Conservation (phyloP, 2,888 invertebrate genomes). For the Monochamus alternatus region DNA sequence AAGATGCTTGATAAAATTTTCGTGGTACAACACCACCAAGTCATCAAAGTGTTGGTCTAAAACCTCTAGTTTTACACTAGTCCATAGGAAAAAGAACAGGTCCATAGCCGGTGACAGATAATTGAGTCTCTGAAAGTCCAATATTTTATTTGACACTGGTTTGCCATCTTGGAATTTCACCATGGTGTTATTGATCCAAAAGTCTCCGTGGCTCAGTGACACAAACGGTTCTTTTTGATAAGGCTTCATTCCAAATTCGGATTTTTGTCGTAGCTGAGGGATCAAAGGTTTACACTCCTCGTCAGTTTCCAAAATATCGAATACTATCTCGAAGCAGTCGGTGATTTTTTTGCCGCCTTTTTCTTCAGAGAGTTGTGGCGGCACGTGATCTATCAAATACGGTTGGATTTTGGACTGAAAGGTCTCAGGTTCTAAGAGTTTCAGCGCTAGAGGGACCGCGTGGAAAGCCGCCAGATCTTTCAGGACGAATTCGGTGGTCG, state of each 20-base stretch:
- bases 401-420: conserved; percentile 64
- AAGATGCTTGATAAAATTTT: conserved; percentile 12
- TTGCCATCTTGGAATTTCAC: conserved; percentile 65
- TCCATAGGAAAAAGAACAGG: conserved; percentile 73
- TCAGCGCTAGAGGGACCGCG: conserved; percentile 72
- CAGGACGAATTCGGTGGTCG: conserved; percentile 68
- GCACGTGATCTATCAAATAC: conserved; percentile 9
- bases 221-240: conserved; percentile 69
- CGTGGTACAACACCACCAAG: conserved; percentile 28
- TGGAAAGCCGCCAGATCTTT: conserved; percentile 73
- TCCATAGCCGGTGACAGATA: conserved; percentile 73
- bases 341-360: background rate
- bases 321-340: background rate
- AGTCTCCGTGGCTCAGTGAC: conserved; percentile 73
- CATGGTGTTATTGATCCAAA: conserved; percentile 77
- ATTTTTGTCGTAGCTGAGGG: background rate
- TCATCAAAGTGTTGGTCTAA: conserved; percentile 59
- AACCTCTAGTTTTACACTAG: conserved; percentile 70
- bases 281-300: conserved; percentile 8
- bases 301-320: background rate
- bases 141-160: conserved; percentile 60
- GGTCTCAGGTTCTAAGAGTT: conserved; percentile 66
- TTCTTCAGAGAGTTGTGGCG: background rate
- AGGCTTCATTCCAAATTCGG: background rate
- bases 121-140: conserved; percentile 75